These are phyloP conservation scores for Oncorhynchus keta DNA, from an alignment of 2,113 vertebrate genomes.

Conservation along the genomic window DNA sequence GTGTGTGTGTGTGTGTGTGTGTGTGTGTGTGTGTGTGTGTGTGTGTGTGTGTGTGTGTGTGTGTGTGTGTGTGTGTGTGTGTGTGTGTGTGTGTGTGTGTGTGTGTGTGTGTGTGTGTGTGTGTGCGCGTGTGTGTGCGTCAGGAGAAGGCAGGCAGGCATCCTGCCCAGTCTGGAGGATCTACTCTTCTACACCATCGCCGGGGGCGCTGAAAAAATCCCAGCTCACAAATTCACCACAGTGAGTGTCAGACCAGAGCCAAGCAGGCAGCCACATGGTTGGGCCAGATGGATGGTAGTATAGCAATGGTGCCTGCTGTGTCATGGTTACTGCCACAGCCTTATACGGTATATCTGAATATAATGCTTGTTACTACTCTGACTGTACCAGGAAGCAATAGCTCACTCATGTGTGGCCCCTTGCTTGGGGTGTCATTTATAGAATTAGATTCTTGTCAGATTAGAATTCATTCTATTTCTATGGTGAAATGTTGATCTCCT, in stretches of 20 bases:
- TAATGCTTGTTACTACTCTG: no score
- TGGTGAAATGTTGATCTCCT: no score
- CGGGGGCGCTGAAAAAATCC: constrained; percentile 97
- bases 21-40: constrained; percentile 16
- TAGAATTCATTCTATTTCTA: no score
- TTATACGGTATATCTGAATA: no score
- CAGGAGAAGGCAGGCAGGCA: constrained; percentile 92
- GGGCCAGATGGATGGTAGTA: not conserved
- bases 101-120: not conserved
- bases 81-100: not conserved
- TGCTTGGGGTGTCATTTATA: no score
- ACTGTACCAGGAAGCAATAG: no score
- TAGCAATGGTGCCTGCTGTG: not conserved
- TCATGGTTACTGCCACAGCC: no score
- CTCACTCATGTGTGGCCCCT: no score
- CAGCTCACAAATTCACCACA: constrained; percentile 95
- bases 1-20: not conserved
- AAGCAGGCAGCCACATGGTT: not conserved
- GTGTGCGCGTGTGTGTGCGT: not conserved
- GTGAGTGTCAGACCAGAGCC: constrained; percentile 74
- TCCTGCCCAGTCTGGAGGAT: constrained; percentile 96
- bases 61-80: constrained; percentile 9
- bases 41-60: not conserved
- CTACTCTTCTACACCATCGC: constrained; percentile 98
- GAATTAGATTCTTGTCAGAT: no score